Conservation (phyloP, 2,113 vertebrate genomes). For the Alligator sinensis region DNA sequence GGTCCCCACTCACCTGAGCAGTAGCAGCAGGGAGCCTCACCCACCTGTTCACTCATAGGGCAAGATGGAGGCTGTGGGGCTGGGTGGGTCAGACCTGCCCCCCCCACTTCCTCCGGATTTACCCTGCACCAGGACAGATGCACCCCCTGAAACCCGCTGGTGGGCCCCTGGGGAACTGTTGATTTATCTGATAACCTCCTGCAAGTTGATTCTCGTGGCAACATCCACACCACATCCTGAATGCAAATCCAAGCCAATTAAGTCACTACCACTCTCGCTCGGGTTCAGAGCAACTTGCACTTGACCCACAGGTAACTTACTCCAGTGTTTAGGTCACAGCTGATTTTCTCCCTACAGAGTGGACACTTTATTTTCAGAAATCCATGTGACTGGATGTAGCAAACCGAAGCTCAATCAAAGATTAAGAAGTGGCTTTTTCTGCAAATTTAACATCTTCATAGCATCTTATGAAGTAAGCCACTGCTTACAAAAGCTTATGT, state of each 20-base stretch:
- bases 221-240: not conserved
- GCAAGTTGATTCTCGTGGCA: not conserved
- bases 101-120: no score
- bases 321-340: not conserved
- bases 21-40: no score
- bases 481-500: no score
- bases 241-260: not conserved
- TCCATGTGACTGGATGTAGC: not conserved
- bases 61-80: no score
- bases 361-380: not conserved
- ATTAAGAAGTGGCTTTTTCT: not conserved
- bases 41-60: no score
- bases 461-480: no score
- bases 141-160: no score
- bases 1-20: no score
- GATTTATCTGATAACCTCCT: not conserved
- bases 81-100: no score
- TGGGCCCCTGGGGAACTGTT: no score
- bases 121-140: no score
- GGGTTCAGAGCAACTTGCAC: not conserved
- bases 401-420: not conserved
- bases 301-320: not conserved
- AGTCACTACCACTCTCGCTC: not conserved
- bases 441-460: no score
- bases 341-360: not conserved